Percentiles rank a stretch among this genome's conserved stretches.
phyloP scores from a whole-genome alignment of 2,888 invertebrate genomes.

The Drosophila neotestacea region DNA sequence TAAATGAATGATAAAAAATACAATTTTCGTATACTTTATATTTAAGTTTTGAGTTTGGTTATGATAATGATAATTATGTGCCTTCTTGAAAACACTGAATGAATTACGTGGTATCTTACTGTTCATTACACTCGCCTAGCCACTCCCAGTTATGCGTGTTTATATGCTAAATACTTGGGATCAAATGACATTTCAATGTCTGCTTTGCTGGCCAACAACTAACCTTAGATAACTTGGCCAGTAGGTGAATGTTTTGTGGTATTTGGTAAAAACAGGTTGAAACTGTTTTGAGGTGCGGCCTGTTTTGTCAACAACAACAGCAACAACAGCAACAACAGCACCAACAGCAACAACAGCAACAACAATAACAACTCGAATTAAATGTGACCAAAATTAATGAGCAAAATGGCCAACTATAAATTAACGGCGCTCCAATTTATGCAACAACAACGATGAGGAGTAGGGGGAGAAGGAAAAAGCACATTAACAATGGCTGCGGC shows the following conservation, averaged over 20 bases:
- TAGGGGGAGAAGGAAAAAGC: conserved; percentile 14
- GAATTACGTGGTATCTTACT: not conserved
- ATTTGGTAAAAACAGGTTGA: conserved; percentile 25
- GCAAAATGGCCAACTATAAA: conserved; percentile 73
- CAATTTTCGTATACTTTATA: too few relatives aligned
- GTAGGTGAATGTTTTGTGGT: conserved; percentile 10
- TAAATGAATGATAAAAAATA: too few relatives aligned
- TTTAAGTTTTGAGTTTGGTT: too few relatives aligned
- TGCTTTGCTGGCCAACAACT: conserved; percentile 27
- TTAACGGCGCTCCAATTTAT: conserved; percentile 70
- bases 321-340: conserved; percentile 11
- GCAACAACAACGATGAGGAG: conserved; percentile 42
- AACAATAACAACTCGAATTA: conserved; percentile 21
- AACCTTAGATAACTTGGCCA: conserved; percentile 41
- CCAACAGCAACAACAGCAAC: conserved; percentile 9
- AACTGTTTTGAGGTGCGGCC: conserved; percentile 46
- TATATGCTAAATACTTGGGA: conserved; percentile 17
- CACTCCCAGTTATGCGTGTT: conserved; percentile 37
- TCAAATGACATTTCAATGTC: conserved; percentile 49
- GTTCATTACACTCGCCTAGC: not conserved
- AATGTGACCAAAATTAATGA: conserved; percentile 64
- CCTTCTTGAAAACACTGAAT: not conserved
- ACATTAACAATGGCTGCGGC: conserved; percentile 56
- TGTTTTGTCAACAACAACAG: conserved; percentile 12
- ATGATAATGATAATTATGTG: too few relatives aligned